phyloP scores from a whole-genome alignment of 2,888 invertebrate genomes.

The Eudasyphora cyanicolor region DNA sequence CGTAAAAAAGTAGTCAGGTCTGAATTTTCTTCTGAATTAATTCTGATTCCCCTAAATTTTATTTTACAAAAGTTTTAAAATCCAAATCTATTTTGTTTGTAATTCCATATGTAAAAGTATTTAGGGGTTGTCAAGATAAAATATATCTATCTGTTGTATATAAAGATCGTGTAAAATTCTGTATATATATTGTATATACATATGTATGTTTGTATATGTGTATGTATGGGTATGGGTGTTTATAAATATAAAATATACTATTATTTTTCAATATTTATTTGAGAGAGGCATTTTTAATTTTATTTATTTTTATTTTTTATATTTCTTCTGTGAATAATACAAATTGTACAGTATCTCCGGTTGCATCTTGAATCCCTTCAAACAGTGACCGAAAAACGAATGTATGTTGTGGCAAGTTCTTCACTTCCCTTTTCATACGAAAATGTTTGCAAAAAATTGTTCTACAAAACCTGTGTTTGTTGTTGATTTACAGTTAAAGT shows the following conservation, averaged over 20 bases:
- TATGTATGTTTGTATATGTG: constrained; percentile 12
- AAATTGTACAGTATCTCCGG: background rate
- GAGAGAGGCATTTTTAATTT: constrained; percentile 5
- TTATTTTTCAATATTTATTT: constrained; percentile 14
- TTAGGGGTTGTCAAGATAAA: background rate
- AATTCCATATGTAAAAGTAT: background rate
- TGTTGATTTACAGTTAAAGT: background rate
- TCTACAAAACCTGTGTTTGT: background rate
- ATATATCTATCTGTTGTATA: background rate
- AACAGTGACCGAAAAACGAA: background rate
- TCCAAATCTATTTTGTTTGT: too few relatives aligned
- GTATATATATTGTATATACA: background rate
- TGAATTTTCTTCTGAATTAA: too few relatives aligned
- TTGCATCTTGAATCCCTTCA: constrained; percentile 9
- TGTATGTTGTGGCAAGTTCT: too few relatives aligned
- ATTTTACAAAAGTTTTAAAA: too few relatives aligned
- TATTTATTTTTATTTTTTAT: background rate
- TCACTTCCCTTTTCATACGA: background rate
- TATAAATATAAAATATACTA: constrained; percentile 38
- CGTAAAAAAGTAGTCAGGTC: too few relatives aligned
- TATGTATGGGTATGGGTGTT: constrained; percentile 29
- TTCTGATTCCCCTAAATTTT: too few relatives aligned
- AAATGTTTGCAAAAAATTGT: background rate
- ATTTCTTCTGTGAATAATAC: background rate
- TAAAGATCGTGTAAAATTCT: background rate